Conservation (phyloP, 2,888 invertebrate species). For the Acanthosepion esculentum region DNA sequence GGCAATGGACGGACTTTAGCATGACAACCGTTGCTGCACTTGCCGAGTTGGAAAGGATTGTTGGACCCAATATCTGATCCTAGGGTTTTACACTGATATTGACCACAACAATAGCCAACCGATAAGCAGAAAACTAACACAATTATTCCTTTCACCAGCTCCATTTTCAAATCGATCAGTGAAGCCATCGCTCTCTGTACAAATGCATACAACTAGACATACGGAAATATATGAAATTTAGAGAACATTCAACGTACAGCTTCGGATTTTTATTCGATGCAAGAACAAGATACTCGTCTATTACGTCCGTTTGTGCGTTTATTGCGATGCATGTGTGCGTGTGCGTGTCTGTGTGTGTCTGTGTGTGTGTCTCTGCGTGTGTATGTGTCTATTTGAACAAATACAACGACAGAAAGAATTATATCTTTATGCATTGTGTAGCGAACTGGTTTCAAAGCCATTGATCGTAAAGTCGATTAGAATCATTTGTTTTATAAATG, state of each 20-base stretch:
- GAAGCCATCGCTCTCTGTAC: neutral
- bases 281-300: no score
- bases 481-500: no score
- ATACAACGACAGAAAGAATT: no score
- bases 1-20: neutral
- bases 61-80: neutral
- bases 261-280: neutral
- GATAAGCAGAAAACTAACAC: neutral
- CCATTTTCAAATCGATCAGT: neutral
- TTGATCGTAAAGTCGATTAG: no score
- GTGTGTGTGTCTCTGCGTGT: no score
- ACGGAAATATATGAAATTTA: neutral
- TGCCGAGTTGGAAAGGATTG: neutral
- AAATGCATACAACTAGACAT: neutral
- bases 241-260: neutral
- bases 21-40: neutral
- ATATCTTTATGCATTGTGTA: no score
- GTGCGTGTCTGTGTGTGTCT: neutral
- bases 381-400: no score
- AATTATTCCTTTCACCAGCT: neutral
- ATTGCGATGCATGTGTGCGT: neutral
- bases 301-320: neutral
- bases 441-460: no score
- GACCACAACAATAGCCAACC: neutral
- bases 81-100: neutral